Percentiles rank a stretch among this genome's conserved stretches.
Conservation (phyloP, 2,797 vertebrate species). For the Melanotaenia trifasciata region DNA sequence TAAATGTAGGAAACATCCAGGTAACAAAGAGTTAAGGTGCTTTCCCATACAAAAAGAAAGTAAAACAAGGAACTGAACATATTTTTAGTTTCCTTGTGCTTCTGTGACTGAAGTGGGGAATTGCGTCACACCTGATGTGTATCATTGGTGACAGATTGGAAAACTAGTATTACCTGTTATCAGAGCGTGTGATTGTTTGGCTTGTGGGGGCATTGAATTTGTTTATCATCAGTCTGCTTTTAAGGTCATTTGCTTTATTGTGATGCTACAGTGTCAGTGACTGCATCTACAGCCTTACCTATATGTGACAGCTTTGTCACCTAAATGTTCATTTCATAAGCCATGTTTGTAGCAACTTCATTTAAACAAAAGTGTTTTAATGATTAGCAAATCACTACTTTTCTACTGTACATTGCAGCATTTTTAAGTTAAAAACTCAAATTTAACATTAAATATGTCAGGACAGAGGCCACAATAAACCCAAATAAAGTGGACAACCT, state of each 20-base stretch:
- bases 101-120: neutral
- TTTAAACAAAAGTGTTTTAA: neutral
- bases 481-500: no score
- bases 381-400: neutral
- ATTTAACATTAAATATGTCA: neutral
- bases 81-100: neutral
- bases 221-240: neutral
- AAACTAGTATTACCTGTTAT: neutral
- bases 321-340: neutral
- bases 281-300: no score
- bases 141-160: neutral
- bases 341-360: neutral
- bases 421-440: neutral
- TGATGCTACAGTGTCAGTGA: no score
- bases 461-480: neutral
- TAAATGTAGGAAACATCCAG: neutral
- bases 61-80: conserved; percentile 11
- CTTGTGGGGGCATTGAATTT: neutral
- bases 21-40: neutral
- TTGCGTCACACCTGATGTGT: neutral
- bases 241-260: neutral
- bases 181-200: conserved; percentile 1
- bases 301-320: neutral
- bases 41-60: neutral
- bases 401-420: conserved; percentile 5